Evolutionary conservation across 2,888 invertebrate species (phyloP), one percentile per base, ranked within the genome.

Genomic region (Dione vanillae): DNA sequence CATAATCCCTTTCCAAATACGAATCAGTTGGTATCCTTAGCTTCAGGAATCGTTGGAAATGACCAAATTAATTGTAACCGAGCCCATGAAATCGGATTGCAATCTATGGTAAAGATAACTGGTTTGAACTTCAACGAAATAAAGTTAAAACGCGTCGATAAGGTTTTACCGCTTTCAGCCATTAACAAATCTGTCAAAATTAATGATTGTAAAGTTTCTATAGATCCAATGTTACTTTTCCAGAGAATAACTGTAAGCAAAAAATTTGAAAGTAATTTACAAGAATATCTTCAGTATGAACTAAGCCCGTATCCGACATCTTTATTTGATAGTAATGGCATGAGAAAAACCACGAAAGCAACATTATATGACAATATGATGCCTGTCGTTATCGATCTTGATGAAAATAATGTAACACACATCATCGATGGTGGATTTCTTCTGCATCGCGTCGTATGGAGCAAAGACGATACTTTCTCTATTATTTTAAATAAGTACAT

Each of bases 401-500:
- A 74, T 74, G 75, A 75, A 73, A 76, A 77, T 70, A 76, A 77
- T 75, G 75, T 69, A 45, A 75, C 73, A 37, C 78, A 74, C 72
- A 77, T 82, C 12, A 76, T 80, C 37, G 80, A 79, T 74, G 81
- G 81, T 61, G 79, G 79, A 75, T 79, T 77, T 76, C 77, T 82
- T 72, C 74, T 81, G 51, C 83, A 83, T 76, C 80, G 76, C 56
- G 81, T 83, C 65, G 79, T 82, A 69, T 83, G 83, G 81, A 74
- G 73, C 65, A 76, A 71, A 78, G 77, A 79, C 41, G 79, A 76
- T 70, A 77, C 73, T 70, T 76, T 78, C 54, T 71, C 66, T 59
- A 72, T 76, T 74, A 77, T 77, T 75, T 77, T 77, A 52, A 27
- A 75, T 70, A 73, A 76, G 66, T 73, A 76, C 74, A 66, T 74